Evolutionary conservation across 2,113 vertebrate genomes (phyloP), one percentile per base, ranked within the genome.

Genomic region (Charina bottae): DNA sequence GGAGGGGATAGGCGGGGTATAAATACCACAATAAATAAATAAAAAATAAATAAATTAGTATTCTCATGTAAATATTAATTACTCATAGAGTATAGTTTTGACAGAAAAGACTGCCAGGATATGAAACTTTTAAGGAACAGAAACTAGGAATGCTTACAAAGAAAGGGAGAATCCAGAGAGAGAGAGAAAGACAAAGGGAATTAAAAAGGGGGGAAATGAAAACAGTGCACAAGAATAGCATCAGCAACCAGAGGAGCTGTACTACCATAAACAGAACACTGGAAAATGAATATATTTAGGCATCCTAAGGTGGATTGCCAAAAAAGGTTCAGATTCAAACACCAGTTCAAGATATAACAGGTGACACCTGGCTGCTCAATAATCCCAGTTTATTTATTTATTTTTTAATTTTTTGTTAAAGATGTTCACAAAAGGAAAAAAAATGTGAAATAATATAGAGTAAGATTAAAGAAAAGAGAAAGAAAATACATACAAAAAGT

Each of bases 81-180:
- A 55, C 12, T 42, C n/a, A 33, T 49, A 21, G 19, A 24, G 28
- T 37, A 24, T 33, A 19, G 23, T 68, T 55, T 68, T 37, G 84
- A 33, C 28, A 42, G 49, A 86, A 21, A 26, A 84, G 13, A 55
- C 24, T 26, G 37, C n/a, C 59, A 37, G n/a, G 59, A 87, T 55
- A 56, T 55, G 55, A 86, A 91, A 56, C 13, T 85, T 23, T 90
- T 64, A 60, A 87, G 90, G 84, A 91, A 86, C 86, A 62, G 60
- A 90, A 56, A 90, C 58, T 89, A 89, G 49, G 53, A 84, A 46
- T 64, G 83, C 21, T 68, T 68, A 33, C 17, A 24, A 90, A 90
- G 83, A 90, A 90, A n/a, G 88, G 42, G 53, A 85, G 83, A 62
- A 60, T 13, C n/a, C 46, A 53, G 64, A 68, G 21, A 91, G 21